A percentile compares a stretch with the other conserved stretches of the same genome.
Conservation (phyloP, 2,888 invertebrate species). For the Brachyopa scutellaris region DNA sequence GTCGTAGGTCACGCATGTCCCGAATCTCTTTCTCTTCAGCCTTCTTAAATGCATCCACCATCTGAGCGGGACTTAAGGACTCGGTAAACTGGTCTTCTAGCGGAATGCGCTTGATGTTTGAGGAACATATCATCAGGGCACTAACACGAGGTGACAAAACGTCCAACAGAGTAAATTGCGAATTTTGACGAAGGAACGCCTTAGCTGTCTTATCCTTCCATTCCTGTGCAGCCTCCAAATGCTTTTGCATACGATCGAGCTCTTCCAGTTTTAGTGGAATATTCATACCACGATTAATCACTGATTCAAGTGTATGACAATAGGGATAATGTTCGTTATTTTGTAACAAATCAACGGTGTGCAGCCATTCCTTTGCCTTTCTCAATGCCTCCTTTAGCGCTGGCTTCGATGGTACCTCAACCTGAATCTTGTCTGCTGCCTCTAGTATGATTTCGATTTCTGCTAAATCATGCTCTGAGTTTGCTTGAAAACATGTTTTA, state of each 20-base stretch:
- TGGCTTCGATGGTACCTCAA: conserved; percentile 89
- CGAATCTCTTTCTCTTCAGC: conserved; percentile 91
- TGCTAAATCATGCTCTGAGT: conserved; percentile 78
- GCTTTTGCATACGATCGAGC: conserved; percentile 89
- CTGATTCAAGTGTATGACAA: conserved; percentile 91
- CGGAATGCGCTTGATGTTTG: conserved; percentile 74
- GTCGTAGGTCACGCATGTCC: conserved; percentile 87
- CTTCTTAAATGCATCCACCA: conserved; percentile 90
- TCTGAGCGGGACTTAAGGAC: conserved; percentile 88
- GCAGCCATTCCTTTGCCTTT: conserved; percentile 81
- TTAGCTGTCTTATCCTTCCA: conserved; percentile 94
- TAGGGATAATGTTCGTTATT: conserved; percentile 92
- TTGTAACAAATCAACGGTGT: conserved; percentile 87
- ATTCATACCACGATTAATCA: conserved; percentile 89
- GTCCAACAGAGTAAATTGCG: conserved; percentile 87
- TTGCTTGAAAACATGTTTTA: conserved; percentile 81
- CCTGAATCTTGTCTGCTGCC: conserved; percentile 89
- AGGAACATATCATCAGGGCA: conserved; percentile 77
- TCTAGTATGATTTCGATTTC: conserved; percentile 81
- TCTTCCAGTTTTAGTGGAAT: conserved; percentile 91
- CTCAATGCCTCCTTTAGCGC: conserved; percentile 87
- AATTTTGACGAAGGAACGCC: conserved; percentile 93
- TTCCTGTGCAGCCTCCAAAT: conserved; percentile 88
- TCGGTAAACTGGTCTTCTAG: conserved; percentile 84
- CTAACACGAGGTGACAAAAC: conserved; percentile 84